Percentiles rank a stretch among this genome's conserved stretches.
These are phyloP conservation scores for Crotalus tigris DNA, from an alignment of 2,113 vertebrate genomes.

Conservation along the genomic window DNA sequence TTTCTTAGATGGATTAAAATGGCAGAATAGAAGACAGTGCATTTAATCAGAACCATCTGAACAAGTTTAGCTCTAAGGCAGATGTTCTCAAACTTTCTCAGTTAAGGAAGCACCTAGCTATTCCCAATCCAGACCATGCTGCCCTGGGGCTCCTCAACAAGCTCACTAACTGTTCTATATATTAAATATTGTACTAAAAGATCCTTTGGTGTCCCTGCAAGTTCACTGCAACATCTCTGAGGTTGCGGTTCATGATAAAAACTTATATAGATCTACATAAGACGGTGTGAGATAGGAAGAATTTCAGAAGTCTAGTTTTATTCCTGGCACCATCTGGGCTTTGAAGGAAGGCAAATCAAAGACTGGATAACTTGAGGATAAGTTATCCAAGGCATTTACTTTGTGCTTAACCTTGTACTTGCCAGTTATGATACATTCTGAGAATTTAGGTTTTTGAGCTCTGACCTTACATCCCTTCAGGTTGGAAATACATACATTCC, in stretches of 20 bases:
- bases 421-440: not conserved
- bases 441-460: not conserved
- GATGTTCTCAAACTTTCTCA: not conserved
- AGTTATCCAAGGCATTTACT: not conserved
- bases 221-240: not conserved
- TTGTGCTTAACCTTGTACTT: not conserved
- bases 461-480: not conserved
- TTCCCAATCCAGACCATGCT: not conserved
- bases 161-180: not conserved
- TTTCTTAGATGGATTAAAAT: not conserved
- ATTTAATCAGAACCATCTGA: not conserved
- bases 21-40: not conserved
- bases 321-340: not conserved
- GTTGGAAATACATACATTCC: no score
- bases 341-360: not conserved
- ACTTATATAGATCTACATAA: not conserved
- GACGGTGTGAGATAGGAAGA: not conserved
- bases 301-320: not conserved
- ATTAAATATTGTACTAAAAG: not conserved
- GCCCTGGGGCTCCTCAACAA: not conserved
- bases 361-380: not conserved
- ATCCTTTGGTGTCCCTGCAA: not conserved
- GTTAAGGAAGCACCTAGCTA: not conserved
- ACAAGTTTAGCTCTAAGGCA: not conserved
- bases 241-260: not conserved